A percentile compares a stretch with the other conserved stretches of the same genome.
Evolutionary conservation across 1,140 invertebrate species (phyloP).

Genomic region (Formica selysi): DNA sequence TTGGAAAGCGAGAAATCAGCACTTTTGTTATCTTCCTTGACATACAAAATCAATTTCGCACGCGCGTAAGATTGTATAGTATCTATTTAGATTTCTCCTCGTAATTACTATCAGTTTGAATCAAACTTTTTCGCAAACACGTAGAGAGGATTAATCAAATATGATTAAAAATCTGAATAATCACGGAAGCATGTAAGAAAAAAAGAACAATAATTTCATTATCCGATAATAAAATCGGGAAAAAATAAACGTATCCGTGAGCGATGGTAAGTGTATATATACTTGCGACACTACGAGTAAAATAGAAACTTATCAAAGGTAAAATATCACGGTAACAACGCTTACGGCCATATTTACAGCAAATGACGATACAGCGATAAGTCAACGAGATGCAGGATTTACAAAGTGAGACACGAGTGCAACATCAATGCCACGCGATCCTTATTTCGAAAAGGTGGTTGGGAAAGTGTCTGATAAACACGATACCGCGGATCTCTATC

Average conservation of each 20-base stretch:
- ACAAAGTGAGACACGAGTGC: not conserved
- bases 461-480: slow-evolving; percentile 53
- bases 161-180: not conserved
- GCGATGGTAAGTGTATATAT: not conserved
- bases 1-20: slow-evolving; percentile 34
- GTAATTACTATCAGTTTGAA: not conserved
- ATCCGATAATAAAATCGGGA: not conserved
- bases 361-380: slow-evolving; percentile 25
- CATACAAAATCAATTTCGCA: slow-evolving; percentile 17
- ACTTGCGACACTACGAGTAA: slow-evolving; percentile 12
- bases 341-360: not conserved
- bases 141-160: not conserved
- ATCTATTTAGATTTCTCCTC: slow-evolving; percentile 1
- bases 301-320: slow-evolving; percentile 20
- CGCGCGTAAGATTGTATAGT: not conserved
- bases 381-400: slow-evolving; percentile 23
- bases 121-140: not conserved
- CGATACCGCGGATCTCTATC: slow-evolving; percentile 42
- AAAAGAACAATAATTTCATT: not conserved
- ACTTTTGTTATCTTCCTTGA: slow-evolving; percentile 11
- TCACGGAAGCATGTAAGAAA: not conserved
- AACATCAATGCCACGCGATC: slow-evolving; percentile 20
- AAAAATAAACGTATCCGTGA: not conserved
- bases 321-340: slow-evolving; percentile 27
- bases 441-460: slow-evolving; percentile 47